Evolutionary conservation across 2,113 vertebrate species (phyloP), one percentile per base, ranked within the genome.

Genomic region (Lagopus muta): DNA sequence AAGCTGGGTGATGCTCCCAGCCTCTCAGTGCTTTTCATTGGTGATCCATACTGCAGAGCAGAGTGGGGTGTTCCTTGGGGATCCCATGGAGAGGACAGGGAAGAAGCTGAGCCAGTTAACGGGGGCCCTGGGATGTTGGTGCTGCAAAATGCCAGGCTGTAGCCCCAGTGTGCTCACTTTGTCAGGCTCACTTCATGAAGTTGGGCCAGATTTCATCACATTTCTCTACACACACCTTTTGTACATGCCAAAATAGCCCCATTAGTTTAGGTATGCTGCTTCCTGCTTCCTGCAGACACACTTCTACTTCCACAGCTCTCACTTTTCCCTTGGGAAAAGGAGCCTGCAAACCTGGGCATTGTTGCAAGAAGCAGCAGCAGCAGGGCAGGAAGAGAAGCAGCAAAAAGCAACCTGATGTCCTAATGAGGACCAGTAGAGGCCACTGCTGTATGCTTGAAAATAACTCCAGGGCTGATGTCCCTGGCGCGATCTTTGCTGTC

Each of bases 371-470:
- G 47, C 66, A 18, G 16, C 24, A 2, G 60, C 72, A 70, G 70
- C 48, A 24, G 48, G 22, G 48, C 22, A 24, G 48, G 34, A 25
- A 55, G 40, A 34, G 60, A 43, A 82, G 28, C 42, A 48, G 74
- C 27, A 45, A 3, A n/a, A 42, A 24, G 81, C 57, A 80, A 52
- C 72, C 34, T 57, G 88, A 86, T 77, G n/a, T 75, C 92, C 88
- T 66, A 54, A 47, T 40, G 73, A 80, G 22, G 47, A 76, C 97
- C 96, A 0, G 97, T 57, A 96, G 97, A 94, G 97, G 97, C 86
- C 95, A 91, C 95, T 75, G 95, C 85, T 93, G 92, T 36, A 45
- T 88, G 72, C 95, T 80, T 36, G 24, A 74, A 47, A 79, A 70
- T 34, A 62, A 50, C 79, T 72, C 64, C 42, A 84, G 82, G 47